Evolutionary conservation across 2,888 invertebrate genomes (phyloP).

Genomic region (Rhopalosiphum nymphaeae): DNA sequence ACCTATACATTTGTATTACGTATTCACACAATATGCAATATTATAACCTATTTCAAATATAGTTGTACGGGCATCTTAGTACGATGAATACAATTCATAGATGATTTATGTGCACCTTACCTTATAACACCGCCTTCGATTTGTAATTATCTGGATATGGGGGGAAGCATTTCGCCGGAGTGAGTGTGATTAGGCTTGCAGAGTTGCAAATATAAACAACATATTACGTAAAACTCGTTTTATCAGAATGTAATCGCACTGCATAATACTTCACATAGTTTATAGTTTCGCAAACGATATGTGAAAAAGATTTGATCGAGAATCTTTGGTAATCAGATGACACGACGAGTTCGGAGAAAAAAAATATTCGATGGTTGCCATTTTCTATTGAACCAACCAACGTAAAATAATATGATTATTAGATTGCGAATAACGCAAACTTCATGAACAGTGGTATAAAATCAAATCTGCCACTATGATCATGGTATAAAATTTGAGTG

Average conservation of each 20-base stretch:
- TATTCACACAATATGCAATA: background rate
- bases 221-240: background rate
- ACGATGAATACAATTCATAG: background rate
- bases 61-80: background rate
- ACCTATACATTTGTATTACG: background rate
- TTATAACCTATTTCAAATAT: background rate
- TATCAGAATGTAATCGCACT: background rate
- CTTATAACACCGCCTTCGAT: background rate
- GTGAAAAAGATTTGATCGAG: background rate
- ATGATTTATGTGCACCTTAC: background rate
- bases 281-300: background rate
- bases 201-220: background rate
- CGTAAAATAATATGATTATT: background rate
- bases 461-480: background rate
- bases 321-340: background rate
- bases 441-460: background rate
- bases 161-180: background rate
- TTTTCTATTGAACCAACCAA: background rate
- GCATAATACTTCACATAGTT: background rate
- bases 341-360: background rate
- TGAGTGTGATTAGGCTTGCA: background rate
- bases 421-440: background rate
- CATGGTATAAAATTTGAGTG: background rate
- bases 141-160: background rate
- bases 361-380: background rate